Evolutionary conservation across 2,797 vertebrate genomes (phyloP), one percentile per base, ranked within the genome.

Genomic region (Chlorospingus semifuscus): DNA sequence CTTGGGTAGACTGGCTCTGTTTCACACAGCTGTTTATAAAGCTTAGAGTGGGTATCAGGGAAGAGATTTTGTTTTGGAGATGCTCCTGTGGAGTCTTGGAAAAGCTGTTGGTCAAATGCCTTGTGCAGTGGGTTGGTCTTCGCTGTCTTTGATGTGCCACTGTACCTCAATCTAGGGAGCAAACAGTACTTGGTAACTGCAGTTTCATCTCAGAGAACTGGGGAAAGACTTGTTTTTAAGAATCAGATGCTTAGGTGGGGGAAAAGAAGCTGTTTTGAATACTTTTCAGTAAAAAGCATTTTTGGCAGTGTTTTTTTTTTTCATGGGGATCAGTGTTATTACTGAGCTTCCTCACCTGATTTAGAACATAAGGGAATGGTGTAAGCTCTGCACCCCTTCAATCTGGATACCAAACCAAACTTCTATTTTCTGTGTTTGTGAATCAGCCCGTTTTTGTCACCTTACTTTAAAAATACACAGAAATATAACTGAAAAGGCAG

Each of bases 261-360:
- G 12, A 4, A 7, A 13, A 18, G 2, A 52, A 11, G 6, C 13
- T 57, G 27, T 22, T 93, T 65, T 83, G 19, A 39, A 6, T 56
- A n/a, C 5, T 91, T 87, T 52, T 76, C 27, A 61, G 36, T 76
- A 34, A 79, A 91, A 84, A 84, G 32, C 12, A 11, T 65, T 95
- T 89, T 79, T 88, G 76, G 44, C 39, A 71, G n/a, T 1, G 0
- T 14, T 70, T 80, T 46, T 29, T 29, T 82, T 80, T 90, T 60
- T 32, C 55, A 3, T 42, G 53, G 39, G 1, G 37, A 65, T 36
- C 3, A 5, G 4, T 63, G 36, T 42, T 69, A 16, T 26, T 81
- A n/a, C 39, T 78, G 39, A 81, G 15, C 42, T 76, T 93, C 39
- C 24, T 81, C 86, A 87, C 36, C n/a, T 68, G 39, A 32, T 78